These are phyloP conservation scores for Aphidoletes aphidimyza DNA, from an alignment of 2,888 invertebrate genomes.

Conservation along the genomic window DNA sequence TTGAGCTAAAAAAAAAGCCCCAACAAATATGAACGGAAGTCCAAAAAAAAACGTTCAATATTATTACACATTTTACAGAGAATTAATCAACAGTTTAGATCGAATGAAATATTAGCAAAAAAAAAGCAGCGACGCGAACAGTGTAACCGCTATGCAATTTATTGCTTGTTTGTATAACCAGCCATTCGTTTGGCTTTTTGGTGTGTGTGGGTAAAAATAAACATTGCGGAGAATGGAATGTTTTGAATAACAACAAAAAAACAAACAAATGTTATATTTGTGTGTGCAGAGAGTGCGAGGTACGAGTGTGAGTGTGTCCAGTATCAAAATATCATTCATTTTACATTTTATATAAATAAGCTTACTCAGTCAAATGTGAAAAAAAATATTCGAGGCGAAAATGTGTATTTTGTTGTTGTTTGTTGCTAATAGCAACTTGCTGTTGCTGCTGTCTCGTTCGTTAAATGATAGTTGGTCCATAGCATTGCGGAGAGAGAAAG, in stretches of 20 bases:
- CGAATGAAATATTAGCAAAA: neutral
- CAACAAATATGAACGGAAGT: neutral
- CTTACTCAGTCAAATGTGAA: constrained; percentile 34
- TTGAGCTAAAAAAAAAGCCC: no score
- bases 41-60: no score
- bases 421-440: no score
- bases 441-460: no score
- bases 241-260: no score
- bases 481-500: no score
- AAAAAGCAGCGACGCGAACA: neutral
- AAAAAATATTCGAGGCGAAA: no score
- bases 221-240: no score
- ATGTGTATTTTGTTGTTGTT: neutral
- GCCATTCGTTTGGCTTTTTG: neutral
- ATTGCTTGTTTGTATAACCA: neutral
- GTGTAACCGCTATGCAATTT: neutral
- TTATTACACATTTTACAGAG: neutral
- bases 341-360: constrained; percentile 30
- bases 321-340: constrained; percentile 38
- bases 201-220: neutral
- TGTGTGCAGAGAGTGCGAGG: no score
- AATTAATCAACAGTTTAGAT: neutral
- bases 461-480: no score
- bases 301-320: no score
- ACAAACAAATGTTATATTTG: no score